Percentiles rank a stretch among this genome's conserved stretches.
phyloP scores from a whole-genome alignment of 2,888 invertebrate species.

The Pocota personata region DNA sequence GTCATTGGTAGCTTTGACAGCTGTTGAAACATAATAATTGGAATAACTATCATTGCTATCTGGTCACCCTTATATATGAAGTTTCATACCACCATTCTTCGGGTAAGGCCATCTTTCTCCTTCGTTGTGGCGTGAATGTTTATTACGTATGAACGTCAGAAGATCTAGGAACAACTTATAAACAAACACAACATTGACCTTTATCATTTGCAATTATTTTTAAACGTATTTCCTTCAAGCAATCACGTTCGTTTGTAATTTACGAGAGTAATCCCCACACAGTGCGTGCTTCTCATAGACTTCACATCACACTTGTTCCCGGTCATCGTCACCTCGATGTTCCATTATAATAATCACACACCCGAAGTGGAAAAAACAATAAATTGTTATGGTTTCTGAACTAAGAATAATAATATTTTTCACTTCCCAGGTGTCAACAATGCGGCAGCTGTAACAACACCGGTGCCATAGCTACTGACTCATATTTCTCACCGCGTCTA shows the following conservation, averaged over 20 bases:
- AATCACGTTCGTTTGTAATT: slow-evolving; percentile 27
- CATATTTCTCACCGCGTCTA: slow-evolving; percentile 26
- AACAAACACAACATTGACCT: slow-evolving; percentile 18
- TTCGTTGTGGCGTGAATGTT: too few relatives aligned
- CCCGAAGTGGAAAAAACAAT: slow-evolving; percentile 33
- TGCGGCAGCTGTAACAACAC: not conserved
- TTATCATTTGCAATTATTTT: not conserved
- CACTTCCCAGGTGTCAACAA: slow-evolving; percentile 43
- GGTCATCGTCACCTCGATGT: slow-evolving; percentile 66
- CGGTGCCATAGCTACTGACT: slow-evolving; percentile 16
- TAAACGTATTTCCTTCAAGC: slow-evolving; percentile 12
- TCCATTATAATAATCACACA: not conserved
- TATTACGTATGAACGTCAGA: too few relatives aligned
- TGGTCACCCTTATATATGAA: too few relatives aligned
- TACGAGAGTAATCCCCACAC: not conserved
- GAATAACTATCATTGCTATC: too few relatives aligned
- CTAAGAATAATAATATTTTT: slow-evolving; percentile 16
- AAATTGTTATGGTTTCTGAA: slow-evolving; percentile 20
- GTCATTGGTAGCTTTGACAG: too few relatives aligned
- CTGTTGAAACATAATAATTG: too few relatives aligned
- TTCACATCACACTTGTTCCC: slow-evolving; percentile 30
- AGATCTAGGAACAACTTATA: too few relatives aligned
- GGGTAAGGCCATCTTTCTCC: too few relatives aligned
- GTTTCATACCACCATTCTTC: too few relatives aligned
- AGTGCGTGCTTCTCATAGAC: not conserved